These are phyloP conservation scores for Eupithecia inturbata DNA, from an alignment of 2,888 invertebrate genomes.

Conservation along the genomic window DNA sequence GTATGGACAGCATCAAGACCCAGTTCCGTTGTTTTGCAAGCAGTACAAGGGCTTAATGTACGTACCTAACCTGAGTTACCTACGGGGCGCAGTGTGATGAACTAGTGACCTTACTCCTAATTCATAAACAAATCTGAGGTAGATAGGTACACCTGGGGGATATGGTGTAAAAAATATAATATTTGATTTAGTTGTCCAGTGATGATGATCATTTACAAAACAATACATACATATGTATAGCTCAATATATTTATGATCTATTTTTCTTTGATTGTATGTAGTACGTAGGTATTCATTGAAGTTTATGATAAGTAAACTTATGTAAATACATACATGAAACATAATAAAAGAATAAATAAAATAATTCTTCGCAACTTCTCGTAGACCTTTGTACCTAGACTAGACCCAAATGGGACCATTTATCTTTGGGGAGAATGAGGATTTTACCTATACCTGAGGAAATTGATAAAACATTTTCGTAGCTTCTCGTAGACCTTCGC, in stretches of 20 bases:
- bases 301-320: too few species aligned
- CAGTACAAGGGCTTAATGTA: conserved; percentile 35
- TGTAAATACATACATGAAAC: too few species aligned
- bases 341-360: too few species aligned
- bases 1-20: background rate
- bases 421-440: too few species aligned
- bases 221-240: too few species aligned
- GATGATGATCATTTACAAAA: too few species aligned
- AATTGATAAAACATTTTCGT: too few species aligned
- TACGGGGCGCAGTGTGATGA: conserved; percentile 37
- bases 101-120: conserved; percentile 41
- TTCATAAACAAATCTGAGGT: conserved; percentile 30
- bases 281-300: background rate
- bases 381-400: too few species aligned
- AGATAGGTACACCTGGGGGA: conserved; percentile 2
- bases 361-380: too few species aligned
- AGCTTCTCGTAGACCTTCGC: background rate
- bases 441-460: too few species aligned
- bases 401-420: too few species aligned
- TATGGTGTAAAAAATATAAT: background rate
- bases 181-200: background rate
- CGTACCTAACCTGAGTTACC: conserved; percentile 18
- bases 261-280: background rate
- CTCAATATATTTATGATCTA: background rate
- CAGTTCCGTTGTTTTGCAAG: conserved; percentile 23